Evolutionary conservation across 2,113 vertebrate species (phyloP).

Genomic region (Elephantulus edwardii): DNA sequence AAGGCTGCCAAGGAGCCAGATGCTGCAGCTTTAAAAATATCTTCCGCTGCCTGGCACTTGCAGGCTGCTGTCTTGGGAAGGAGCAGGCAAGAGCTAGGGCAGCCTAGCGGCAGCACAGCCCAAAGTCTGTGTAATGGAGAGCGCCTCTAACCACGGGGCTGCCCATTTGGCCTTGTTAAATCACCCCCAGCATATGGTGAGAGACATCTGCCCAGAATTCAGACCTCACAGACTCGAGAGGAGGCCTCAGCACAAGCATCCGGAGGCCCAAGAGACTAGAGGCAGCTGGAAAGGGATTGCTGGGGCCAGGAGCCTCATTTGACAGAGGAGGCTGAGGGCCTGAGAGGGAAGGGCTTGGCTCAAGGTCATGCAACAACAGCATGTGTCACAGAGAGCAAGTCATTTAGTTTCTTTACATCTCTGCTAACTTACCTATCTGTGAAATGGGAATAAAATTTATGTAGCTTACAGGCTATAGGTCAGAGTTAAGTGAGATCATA

Average conservation of each 20-base stretch:
- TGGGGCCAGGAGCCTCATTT: not conserved
- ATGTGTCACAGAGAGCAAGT: not conserved
- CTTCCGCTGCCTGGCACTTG: slow-evolving; percentile 85
- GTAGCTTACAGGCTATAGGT: not conserved
- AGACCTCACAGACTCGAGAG: slow-evolving; percentile 57
- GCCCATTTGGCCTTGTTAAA: slow-evolving; percentile 75
- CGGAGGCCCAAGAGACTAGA: not conserved
- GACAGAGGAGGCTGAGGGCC: not conserved
- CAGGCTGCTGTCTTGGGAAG: slow-evolving; percentile 80
- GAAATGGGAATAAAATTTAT: not conserved
- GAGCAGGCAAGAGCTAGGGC: slow-evolving; percentile 63
- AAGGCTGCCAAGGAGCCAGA: slow-evolving; percentile 89
- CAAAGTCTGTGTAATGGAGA: not conserved
- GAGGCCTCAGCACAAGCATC: not conserved
- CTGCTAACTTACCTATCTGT: not conserved
- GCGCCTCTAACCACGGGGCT: slow-evolving; percentile 51
- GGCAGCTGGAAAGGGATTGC: slow-evolving; percentile 19
- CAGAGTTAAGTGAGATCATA: not conserved
- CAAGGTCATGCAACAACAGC: not conserved
- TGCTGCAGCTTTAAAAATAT: slow-evolving; percentile 89
- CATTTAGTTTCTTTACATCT: not conserved
- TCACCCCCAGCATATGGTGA: slow-evolving; percentile 72
- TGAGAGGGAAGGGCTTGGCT: not conserved
- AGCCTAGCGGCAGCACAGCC: slow-evolving; percentile 28
- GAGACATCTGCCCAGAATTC: slow-evolving; percentile 73